Conservation (phyloP, 2,113 vertebrate genomes). For the Rhegmatorhina hoffmannsi region DNA sequence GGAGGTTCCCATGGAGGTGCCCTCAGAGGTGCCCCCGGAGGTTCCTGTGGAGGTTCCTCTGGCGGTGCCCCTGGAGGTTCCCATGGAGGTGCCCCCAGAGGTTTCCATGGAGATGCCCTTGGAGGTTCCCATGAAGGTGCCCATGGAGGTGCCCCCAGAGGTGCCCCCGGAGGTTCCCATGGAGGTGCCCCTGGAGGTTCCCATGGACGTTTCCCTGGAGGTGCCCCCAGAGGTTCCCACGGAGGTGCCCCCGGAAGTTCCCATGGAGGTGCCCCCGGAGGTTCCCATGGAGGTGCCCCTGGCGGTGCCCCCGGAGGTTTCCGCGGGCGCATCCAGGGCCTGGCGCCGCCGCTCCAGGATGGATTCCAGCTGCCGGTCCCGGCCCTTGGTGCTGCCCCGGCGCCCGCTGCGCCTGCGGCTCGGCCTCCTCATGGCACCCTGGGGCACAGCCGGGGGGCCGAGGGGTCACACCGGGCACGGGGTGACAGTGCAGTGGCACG, state of each 20-base stretch:
- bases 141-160: too few relatives aligned
- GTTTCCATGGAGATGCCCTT: rapidly evolving
- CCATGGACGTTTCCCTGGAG: background rate
- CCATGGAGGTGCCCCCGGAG: background rate
- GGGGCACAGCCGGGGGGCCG: background rate
- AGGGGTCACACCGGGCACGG: background rate
- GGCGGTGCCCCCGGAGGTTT: background rate
- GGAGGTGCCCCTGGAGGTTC: too few relatives aligned
- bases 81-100: background rate
- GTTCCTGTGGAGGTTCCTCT: too few relatives aligned
- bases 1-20: background rate
- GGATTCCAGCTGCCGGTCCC: conserved; percentile 72
- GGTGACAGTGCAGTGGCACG: background rate
- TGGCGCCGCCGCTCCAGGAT: conserved; percentile 79
- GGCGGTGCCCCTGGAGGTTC: too few relatives aligned
- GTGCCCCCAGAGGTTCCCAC: rapidly evolving
- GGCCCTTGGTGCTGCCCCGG: conserved; percentile 38
- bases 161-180: background rate
- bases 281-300: rapidly evolving
- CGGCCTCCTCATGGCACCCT: conserved; percentile 57
- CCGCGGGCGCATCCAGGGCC: background rate
- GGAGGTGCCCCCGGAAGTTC: background rate
- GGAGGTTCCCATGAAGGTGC: background rate
- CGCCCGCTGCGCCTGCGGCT: conserved; percentile 11
- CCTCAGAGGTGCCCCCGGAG: background rate